Percentiles rank a stretch among this genome's conserved stretches.
Conservation (phyloP, 2,888 invertebrate genomes). For the Drosophila putrida region DNA sequence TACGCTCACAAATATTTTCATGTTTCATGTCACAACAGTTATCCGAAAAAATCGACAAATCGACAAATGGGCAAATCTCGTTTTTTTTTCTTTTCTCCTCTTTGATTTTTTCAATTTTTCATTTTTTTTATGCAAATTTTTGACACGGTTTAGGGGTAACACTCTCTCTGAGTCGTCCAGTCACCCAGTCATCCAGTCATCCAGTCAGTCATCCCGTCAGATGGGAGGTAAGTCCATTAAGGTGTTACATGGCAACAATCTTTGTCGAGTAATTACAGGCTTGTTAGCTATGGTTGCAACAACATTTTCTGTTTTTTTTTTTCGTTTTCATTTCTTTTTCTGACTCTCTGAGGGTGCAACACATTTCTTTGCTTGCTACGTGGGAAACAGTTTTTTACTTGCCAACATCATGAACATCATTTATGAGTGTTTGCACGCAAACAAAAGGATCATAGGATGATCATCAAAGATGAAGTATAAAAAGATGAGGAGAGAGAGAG, state of each 20-base stretch:
- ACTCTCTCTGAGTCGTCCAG: slow-evolving; percentile 1
- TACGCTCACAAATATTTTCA: slow-evolving; percentile 73
- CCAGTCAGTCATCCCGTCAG: slow-evolving; percentile 6
- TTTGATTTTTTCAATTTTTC: slow-evolving; percentile 37
- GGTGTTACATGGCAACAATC: slow-evolving; percentile 75
- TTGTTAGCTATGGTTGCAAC: slow-evolving; percentile 81
- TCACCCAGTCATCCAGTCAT: too few relatives aligned
- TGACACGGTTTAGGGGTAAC: slow-evolving; percentile 50
- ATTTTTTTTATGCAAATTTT: slow-evolving; percentile 71
- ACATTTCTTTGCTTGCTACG: slow-evolving; percentile 45
- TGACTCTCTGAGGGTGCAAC: slow-evolving; percentile 51
- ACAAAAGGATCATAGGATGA: slow-evolving; percentile 67
- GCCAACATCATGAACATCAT: slow-evolving; percentile 44
- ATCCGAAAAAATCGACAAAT: slow-evolving; percentile 11
- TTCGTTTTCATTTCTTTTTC: slow-evolving; percentile 6
- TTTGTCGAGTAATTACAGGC: slow-evolving; percentile 81
- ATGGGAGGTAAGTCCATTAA: slow-evolving; percentile 63
- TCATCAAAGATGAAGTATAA: slow-evolving; percentile 26
- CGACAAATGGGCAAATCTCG: slow-evolving; percentile 10
- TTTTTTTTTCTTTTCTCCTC: slow-evolving; percentile 25
- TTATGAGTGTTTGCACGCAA: slow-evolving; percentile 69
- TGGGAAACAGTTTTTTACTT: slow-evolving; percentile 62
- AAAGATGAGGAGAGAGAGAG: slow-evolving; percentile 49
- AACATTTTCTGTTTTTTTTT: slow-evolving; percentile 43
- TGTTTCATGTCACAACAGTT: slow-evolving; percentile 71